Evolutionary conservation across 2,888 invertebrate genomes (phyloP).

Genomic region (Volucella inflata): DNA sequence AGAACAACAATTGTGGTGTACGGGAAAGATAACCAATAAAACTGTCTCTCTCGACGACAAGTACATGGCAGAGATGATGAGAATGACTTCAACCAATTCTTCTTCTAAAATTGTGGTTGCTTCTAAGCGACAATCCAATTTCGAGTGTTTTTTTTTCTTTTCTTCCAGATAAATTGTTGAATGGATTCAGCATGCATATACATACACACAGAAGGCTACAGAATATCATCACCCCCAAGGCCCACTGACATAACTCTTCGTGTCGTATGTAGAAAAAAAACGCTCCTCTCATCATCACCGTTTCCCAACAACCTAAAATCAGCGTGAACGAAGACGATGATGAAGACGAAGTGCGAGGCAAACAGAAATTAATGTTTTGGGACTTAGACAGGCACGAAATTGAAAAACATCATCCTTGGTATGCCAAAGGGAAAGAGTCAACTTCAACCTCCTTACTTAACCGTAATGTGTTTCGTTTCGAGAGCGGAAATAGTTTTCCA

Average conservation of each 20-base stretch:
- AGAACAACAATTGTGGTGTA: slow-evolving; percentile 22
- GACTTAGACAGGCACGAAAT: slow-evolving; percentile 45
- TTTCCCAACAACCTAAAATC: not conserved
- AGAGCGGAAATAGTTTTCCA: slow-evolving; percentile 67
- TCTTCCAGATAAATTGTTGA: slow-evolving; percentile 4
- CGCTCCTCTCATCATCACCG: not conserved
- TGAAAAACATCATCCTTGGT: slow-evolving; percentile 38
- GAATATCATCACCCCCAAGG: not conserved
- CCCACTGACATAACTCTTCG: not conserved
- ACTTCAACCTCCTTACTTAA: slow-evolving; percentile 16
- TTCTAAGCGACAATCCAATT: slow-evolving; percentile 54
- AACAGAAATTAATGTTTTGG: slow-evolving; percentile 47
- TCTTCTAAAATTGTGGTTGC: slow-evolving; percentile 12
- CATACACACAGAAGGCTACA: slow-evolving; percentile 3
- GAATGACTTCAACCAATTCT: slow-evolving; percentile 22
- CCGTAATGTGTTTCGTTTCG: slow-evolving; percentile 49
- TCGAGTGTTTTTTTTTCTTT: slow-evolving; percentile 6
- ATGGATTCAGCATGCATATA: not conserved
- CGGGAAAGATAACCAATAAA: slow-evolving; percentile 32
- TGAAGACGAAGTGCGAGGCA: slow-evolving; percentile 19
- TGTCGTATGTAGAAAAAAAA: slow-evolving; percentile 11
- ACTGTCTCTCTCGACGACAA: not conserved
- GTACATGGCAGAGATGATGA: slow-evolving; percentile 14
- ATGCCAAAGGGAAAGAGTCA: not conserved
- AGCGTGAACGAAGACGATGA: not conserved